Evolutionary conservation across 2,888 invertebrate species (phyloP).

Genomic region (Galerucella pusilla): DNA sequence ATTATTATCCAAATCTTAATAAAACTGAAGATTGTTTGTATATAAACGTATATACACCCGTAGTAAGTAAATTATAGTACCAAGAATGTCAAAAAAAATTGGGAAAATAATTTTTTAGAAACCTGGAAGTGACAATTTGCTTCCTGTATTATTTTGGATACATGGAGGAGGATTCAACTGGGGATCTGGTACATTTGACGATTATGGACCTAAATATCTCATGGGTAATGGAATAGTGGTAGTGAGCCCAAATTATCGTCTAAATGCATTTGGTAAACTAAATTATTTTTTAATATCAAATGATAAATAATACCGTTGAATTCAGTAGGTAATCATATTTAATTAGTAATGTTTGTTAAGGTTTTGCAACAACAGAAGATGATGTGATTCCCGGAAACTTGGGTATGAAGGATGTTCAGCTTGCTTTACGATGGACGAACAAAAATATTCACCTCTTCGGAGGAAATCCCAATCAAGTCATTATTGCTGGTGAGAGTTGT

Average conservation of each 20-base stretch:
- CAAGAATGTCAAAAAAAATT: too few species aligned
- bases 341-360: conserved; percentile 1
- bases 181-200: conserved; percentile 30
- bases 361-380: conserved; percentile 31
- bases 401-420: conserved; percentile 30
- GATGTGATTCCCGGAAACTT: conserved; percentile 37
- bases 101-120: neutral
- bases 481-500: conserved; percentile 33
- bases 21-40: conserved; percentile 34
- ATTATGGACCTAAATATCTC: conserved; percentile 26
- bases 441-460: conserved; percentile 27
- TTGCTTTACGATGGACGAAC: conserved; percentile 29
- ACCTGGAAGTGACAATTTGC: conserved; percentile 14
- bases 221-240: conserved; percentile 31
- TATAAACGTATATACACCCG: conserved; percentile 32
- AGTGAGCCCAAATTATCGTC: conserved; percentile 25
- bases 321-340: too few species aligned
- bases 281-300: neutral
- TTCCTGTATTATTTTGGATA: conserved; percentile 30
- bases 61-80: conserved; percentile 15
- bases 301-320: too few species aligned
- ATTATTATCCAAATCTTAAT: neutral
- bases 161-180: conserved; percentile 32
- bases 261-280: conserved; percentile 22
- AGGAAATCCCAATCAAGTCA: conserved; percentile 27